Conservation (phyloP, 2,113 vertebrate species). For the Panthera uncia region DNA sequence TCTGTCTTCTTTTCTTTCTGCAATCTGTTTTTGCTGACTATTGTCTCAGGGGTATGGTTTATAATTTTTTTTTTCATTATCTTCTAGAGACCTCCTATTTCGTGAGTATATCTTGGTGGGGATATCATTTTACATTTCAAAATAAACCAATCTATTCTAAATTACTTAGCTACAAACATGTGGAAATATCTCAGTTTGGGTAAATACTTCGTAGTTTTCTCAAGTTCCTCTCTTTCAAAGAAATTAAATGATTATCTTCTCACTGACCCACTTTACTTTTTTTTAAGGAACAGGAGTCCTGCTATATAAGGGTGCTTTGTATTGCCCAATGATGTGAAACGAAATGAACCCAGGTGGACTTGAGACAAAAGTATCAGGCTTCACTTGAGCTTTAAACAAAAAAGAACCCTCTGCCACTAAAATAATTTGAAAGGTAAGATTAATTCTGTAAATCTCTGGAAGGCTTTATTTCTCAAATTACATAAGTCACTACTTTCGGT, state of each 20-base stretch:
- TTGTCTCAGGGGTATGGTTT: neutral
- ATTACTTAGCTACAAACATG: conserved; percentile 32
- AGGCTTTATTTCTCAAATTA: conserved; percentile 58
- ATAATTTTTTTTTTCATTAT: neutral
- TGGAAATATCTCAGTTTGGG: conserved; percentile 7
- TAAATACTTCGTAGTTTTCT: conserved; percentile 36
- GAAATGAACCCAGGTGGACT: conserved; percentile 28
- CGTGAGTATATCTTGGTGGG: neutral
- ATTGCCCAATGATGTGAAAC: neutral
- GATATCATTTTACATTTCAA: conserved; percentile 30
- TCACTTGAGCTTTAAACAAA: conserved; percentile 9
- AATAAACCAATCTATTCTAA: conserved; percentile 56
- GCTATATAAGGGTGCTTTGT: neutral
- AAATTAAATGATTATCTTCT: conserved; percentile 66
- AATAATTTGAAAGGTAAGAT: neutral
- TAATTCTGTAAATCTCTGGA: conserved; percentile 31
- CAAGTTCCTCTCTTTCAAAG: conserved; percentile 60
- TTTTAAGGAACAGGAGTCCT: neutral
- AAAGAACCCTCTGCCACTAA: neutral
- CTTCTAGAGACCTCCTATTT: neutral
- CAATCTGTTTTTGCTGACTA: neutral
- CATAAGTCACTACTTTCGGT: neutral
- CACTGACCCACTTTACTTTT: conserved; percentile 21
- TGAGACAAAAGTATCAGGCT: conserved; percentile 40
- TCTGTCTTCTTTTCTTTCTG: neutral